Percentiles rank a stretch among this genome's conserved stretches.
Evolutionary conservation across 2,797 vertebrate genomes (phyloP).

Genomic region (Halcyon badia): DNA sequence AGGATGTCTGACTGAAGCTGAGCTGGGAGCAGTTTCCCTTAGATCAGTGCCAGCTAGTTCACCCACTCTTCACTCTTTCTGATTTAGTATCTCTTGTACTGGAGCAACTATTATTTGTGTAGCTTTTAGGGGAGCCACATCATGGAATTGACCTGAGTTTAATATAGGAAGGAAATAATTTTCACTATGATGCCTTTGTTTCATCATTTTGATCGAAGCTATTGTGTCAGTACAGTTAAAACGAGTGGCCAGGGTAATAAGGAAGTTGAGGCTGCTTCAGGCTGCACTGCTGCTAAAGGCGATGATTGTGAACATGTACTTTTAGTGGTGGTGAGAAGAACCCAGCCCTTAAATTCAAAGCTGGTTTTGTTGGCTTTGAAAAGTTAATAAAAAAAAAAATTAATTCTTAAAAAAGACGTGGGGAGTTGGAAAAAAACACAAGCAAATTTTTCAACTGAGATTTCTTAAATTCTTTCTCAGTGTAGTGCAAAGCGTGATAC

Average conservation of each 20-base stretch:
- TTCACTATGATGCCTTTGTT: neutral
- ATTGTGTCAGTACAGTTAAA: neutral
- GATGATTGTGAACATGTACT: accelerated
- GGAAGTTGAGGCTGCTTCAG: neutral
- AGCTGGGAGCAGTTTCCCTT: neutral
- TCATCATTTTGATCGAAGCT: neutral
- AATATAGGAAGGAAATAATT: neutral
- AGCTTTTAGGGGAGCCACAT: neutral
- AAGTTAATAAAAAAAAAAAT: neutral
- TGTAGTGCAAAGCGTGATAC: neutral
- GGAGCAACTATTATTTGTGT: neutral
- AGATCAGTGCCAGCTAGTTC: neutral
- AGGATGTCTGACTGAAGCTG: neutral
- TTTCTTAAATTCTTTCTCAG: neutral
- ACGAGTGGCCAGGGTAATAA: neutral
- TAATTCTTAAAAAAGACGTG: neutral
- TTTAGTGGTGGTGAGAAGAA: neutral
- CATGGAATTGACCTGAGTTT: neutral
- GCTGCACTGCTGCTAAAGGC: neutral
- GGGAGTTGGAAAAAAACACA: neutral
- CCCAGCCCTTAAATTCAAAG: neutral
- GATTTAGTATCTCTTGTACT: neutral
- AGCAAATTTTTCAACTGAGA: neutral
- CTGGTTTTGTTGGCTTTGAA: neutral
- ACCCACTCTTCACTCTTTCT: neutral